These are phyloP conservation scores for Potamilus streckersoni DNA, from an alignment of 1,140 invertebrate genomes.

Conservation along the genomic window DNA sequence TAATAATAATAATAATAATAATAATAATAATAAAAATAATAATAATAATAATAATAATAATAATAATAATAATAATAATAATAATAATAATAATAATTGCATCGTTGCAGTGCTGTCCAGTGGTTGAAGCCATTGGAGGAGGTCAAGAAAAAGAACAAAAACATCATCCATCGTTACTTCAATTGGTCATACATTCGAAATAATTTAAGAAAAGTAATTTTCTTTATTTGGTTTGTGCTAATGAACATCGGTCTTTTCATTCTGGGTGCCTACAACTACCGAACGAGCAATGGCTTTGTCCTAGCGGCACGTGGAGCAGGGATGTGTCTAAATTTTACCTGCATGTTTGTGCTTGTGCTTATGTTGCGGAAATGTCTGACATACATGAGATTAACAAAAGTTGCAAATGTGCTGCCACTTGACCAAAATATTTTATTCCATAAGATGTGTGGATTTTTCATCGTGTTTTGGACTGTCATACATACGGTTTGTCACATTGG, in stretches of 20 bases:
- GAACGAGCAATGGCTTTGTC: constrained; percentile 74
- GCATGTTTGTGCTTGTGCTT: constrained; percentile 86
- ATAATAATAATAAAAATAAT: too few species aligned
- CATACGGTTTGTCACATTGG: constrained; percentile 89
- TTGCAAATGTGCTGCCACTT: constrained; percentile 82
- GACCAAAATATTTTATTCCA: constrained; percentile 96
- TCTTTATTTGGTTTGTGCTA: constrained; percentile 75
- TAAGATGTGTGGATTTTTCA: constrained; percentile 86
- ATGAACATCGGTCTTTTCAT: constrained; percentile 40
- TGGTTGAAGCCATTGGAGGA: constrained; percentile 53
- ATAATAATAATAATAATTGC: background rate
- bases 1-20: too few species aligned
- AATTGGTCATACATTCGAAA: constrained; percentile 81
- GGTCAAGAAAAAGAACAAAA: constrained; percentile 14
- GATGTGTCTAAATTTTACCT: constrained; percentile 94
- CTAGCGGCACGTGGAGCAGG: constrained; percentile 83
- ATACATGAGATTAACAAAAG: constrained; percentile 82
- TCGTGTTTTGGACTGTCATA: constrained; percentile 79
- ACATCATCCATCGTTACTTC: constrained; percentile 23
- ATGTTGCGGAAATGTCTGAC: constrained; percentile 91
- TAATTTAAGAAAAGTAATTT: constrained; percentile 86
- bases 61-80: too few species aligned
- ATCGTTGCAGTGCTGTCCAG: constrained; percentile 49
- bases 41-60: too few species aligned
- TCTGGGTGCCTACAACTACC: constrained; percentile 78